Conservation (phyloP, 2,888 invertebrate species). For the Papilio gigon region DNA sequence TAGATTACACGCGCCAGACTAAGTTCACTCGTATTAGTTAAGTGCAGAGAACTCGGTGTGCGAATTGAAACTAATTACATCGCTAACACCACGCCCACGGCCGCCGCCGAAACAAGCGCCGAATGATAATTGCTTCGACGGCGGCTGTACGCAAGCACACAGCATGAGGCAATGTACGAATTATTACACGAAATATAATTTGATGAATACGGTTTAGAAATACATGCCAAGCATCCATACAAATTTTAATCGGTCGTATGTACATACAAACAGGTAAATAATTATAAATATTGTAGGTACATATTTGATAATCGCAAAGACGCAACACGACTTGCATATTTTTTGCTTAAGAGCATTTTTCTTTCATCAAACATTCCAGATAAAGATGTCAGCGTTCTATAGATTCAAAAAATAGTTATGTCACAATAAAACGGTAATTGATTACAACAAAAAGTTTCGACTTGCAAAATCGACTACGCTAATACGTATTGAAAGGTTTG, state of each 20-base stretch:
- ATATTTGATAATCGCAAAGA: neutral
- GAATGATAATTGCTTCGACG: slow-evolving; percentile 31
- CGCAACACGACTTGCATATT: neutral
- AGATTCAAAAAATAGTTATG: slow-evolving; percentile 31
- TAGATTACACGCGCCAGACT: slow-evolving; percentile 16
- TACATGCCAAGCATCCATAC: neutral
- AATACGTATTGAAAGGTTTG: slow-evolving; percentile 69
- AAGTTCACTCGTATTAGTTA: slow-evolving; percentile 7
- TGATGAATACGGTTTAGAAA: neutral
- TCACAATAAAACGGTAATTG: slow-evolving; percentile 58
- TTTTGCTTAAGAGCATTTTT: neutral
- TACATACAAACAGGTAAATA: too few relatives aligned
- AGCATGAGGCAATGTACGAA: neutral
- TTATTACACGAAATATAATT: neutral
- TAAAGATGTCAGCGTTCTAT: slow-evolving; percentile 31
- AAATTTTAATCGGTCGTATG: neutral
- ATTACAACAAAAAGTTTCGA: slow-evolving; percentile 60
- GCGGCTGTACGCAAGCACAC: slow-evolving; percentile 20
- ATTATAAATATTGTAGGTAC: too few relatives aligned
- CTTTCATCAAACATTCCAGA: slow-evolving; percentile 18
- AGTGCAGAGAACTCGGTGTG: slow-evolving; percentile 36
- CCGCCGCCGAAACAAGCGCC: slow-evolving; percentile 17
- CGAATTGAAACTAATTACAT: slow-evolving; percentile 38
- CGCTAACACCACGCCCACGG: slow-evolving; percentile 34
- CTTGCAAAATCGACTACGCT: slow-evolving; percentile 61